phyloP scores from a whole-genome alignment of 2,888 invertebrate genomes.

The Cyrtodaria siliqua region DNA sequence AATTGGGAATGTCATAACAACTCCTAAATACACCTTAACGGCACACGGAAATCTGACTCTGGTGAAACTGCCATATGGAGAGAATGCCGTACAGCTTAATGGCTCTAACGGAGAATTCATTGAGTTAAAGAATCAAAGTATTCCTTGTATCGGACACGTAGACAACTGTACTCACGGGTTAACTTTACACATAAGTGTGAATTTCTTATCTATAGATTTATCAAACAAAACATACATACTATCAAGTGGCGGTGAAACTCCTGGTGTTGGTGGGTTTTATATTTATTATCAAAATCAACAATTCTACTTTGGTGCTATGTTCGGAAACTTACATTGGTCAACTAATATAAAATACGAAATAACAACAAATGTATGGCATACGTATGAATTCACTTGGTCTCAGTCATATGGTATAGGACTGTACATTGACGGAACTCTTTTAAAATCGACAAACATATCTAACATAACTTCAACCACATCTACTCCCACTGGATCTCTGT shows the following conservation, averaged over 20 bases:
- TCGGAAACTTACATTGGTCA: constrained; percentile 5
- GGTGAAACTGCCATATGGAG: constrained; percentile 49
- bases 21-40: constrained; percentile 69
- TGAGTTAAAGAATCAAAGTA: constrained; percentile 63
- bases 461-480: too few species aligned
- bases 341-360: constrained; percentile 13
- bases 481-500: too few species aligned
- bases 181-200: constrained; percentile 68
- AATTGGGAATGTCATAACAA: constrained; percentile 66
- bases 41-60: constrained; percentile 65
- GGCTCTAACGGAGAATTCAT: constrained; percentile 65
- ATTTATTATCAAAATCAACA: constrained; percentile 9
- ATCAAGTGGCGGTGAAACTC: constrained; percentile 63
- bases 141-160: constrained; percentile 68
- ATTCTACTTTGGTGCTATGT: constrained; percentile 10
- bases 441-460: constrained; percentile 8
- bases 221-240: constrained; percentile 69
- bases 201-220: constrained; percentile 55
- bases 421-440: constrained; percentile 27
- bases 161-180: constrained; percentile 67
- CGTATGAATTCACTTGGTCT: constrained; percentile 34
- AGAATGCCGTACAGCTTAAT: constrained; percentile 62
- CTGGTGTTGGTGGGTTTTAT: constrained; percentile 4
- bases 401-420: constrained; percentile 11
- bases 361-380: constrained; percentile 34